phyloP scores from a whole-genome alignment of 2,113 vertebrate genomes.

The Hystrix brachyura region DNA sequence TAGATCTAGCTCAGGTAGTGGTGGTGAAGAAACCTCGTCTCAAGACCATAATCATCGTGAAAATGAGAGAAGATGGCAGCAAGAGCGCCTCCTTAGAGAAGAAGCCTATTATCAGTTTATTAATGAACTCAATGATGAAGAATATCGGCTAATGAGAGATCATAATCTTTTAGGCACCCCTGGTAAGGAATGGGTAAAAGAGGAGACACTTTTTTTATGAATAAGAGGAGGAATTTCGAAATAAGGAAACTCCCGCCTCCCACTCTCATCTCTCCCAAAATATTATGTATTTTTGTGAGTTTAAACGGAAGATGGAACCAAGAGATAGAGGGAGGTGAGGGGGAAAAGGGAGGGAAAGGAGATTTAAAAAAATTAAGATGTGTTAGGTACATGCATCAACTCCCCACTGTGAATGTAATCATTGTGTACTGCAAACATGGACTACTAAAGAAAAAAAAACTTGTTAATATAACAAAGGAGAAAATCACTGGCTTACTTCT shows the following conservation, averaged over 20 bases:
- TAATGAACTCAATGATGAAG: conserved; percentile 95
- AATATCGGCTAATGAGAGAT: conserved; percentile 98
- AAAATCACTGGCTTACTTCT: conserved; percentile 39
- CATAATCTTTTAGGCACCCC: conserved; percentile 96
- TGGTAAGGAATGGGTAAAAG: conserved; percentile 87
- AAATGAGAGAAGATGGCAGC: conserved; percentile 94
- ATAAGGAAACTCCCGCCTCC: not conserved
- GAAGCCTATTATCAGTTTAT: conserved; percentile 99
- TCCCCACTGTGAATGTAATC: not conserved
- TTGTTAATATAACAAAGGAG: conserved; percentile 32
- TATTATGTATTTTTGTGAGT: conserved; percentile 6
- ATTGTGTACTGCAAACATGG: not conserved
- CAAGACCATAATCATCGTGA: conserved; percentile 62
- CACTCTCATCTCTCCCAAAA: not conserved
- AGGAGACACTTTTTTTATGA: conserved; percentile 2
- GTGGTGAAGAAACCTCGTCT: conserved; percentile 74
- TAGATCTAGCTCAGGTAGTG: conserved; percentile 73
- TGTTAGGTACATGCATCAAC: not conserved
- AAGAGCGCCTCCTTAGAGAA: conserved; percentile 96
- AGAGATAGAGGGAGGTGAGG: not conserved
- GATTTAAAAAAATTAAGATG: not conserved
- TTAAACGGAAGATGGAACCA: not conserved
- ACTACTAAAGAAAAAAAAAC: not conserved
- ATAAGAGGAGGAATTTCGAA: conserved; percentile 43
- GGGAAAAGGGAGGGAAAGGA: not conserved